Evolutionary conservation across 2,888 invertebrate species (phyloP).

Genomic region (Hyposoter didymator): DNA sequence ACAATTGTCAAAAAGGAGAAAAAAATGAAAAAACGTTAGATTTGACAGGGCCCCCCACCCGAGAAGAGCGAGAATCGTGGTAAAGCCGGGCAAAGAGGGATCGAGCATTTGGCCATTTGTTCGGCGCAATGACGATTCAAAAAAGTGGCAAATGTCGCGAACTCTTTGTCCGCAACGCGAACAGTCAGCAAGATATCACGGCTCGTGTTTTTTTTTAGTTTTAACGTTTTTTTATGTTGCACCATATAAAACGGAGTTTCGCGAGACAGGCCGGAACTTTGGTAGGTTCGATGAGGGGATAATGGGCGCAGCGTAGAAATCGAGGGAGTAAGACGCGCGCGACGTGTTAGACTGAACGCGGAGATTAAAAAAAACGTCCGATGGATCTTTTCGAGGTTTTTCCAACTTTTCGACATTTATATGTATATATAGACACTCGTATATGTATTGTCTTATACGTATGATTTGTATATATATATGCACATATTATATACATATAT

Average conservation of each 20-base stretch:
- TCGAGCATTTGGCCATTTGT: conserved; percentile 28
- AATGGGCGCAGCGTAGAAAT: conserved; percentile 28
- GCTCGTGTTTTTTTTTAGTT: conserved; percentile 2
- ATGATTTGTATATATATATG: conserved; percentile 18
- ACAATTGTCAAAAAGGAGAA: conserved; percentile 51
- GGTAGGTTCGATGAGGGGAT: conserved; percentile 28
- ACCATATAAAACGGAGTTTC: conserved; percentile 2
- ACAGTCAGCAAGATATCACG: background rate
- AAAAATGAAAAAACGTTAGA: conserved; percentile 8
- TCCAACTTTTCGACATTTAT: conserved; percentile 27
- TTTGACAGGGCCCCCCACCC: conserved; percentile 46
- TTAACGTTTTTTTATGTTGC: conserved; percentile 8
- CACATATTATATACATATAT: conserved; percentile 1
- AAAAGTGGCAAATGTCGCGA: conserved; percentile 15
- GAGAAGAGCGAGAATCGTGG: conserved; percentile 1
- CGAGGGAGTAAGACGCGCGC: conserved; percentile 28
- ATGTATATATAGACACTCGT: conserved; percentile 28
- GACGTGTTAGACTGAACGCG: conserved; percentile 24
- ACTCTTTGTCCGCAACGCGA: conserved; percentile 52
- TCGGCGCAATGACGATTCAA: conserved; percentile 1
- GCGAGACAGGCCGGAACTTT: conserved; percentile 28
- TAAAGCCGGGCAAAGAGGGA: conserved; percentile 25
- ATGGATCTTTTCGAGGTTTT: conserved; percentile 30
- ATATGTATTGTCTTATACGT: background rate
- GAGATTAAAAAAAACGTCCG: conserved; percentile 17